Base-by-base conservation (phyloP, 1,140 invertebrate species). In the Lysiphlebus fabarum region DNA sequence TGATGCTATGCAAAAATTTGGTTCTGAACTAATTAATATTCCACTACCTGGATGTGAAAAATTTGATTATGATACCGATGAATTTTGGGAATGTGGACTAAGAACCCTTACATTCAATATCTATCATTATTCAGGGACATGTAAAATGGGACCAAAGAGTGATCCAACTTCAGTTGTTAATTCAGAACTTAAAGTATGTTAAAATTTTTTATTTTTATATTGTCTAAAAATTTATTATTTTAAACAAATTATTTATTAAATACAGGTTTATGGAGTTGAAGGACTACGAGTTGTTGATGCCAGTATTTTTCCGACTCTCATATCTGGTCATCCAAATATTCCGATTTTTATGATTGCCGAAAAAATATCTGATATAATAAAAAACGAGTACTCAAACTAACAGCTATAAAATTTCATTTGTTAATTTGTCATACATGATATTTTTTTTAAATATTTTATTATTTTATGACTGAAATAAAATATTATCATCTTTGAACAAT, bases 291-390 rank as follows among this genome's bases (percentile, higher is more conserved):
- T 93, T 1, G 85, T 84, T 0, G 91, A 94, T 72, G 85, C 84
- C 41, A 90, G 89, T 44, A 77, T 93, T 0, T 90, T 93, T 77
- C 91, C 91, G 0, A 75, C 74, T 4, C 81, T 90, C n/a, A 80
- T 87, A 9, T 82, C 81, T 5, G 89, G 86, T 1, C 90, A 93
- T 67, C 85, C 87, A 0, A 90, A 87, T 61, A 88, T 87, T 0
- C 84, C 85, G 0, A 84, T 88, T 4, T 83, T 85, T 45, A 95
- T 96, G 92, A 88, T 96, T 48, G 93, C 85, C 0, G 93, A 96
- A 74, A 92, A 92, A 70, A 90, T 83, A 0, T 86, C 91, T 0
- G 89, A 93, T 72, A 82, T 94, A 69, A 90, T 95, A 36, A 88
- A 86, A 47, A 40, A 67, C 58, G 66, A 53, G 4, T 26, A 26